Evolutionary conservation across 2,113 vertebrate species (phyloP), one percentile per base, ranked within the genome.

Genomic region (Baryphthengus martii): DNA sequence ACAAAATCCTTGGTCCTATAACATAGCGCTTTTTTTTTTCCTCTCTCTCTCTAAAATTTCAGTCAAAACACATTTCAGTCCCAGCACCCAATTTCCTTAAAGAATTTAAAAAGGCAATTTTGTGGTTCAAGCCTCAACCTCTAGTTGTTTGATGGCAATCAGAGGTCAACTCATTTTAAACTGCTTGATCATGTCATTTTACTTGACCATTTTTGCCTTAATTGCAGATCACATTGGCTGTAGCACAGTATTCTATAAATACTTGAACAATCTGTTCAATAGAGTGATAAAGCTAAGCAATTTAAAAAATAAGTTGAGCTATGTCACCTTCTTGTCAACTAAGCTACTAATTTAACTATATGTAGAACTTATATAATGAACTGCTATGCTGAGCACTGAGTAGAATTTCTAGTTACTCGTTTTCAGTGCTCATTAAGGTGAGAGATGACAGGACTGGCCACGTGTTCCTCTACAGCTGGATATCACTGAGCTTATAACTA

Each of bases 241-340:
- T 70, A 61, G 63, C 67, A 74, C 67, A 83, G 84, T 88, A 94
- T 95, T 96, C 98, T 95, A 90, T 97, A 96, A 96, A 95, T 94
- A 95, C 94, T 86, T 80, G 79, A 88, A 73, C 95, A 83, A 94
- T 96, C 95, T 88, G 95, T 92, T 97, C 96, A 86, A 94, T 88
- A 97, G 89, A 90, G 96, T 93, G 96, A 97, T 96, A 97, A 96
- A 97, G 76, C 96, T 95, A 96, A 97, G 96, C 94, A 95, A 95
- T 96, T 97, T 96, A 81, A 97, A 96, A 97, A 97, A 95, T 94
- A 97, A 95, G 93, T 95, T 95, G 96, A 97, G 96, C 94, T 66
- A 23, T 96, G 96, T 97, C 97, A 96, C 96, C 85, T 95, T 96
- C 96, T 98, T 96, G 93, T 98, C 97, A 97, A 95, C 95, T 88